These are phyloP conservation scores for Drosophila murphyi DNA, from an alignment of 1,140 invertebrate genomes.

Conservation along the genomic window DNA sequence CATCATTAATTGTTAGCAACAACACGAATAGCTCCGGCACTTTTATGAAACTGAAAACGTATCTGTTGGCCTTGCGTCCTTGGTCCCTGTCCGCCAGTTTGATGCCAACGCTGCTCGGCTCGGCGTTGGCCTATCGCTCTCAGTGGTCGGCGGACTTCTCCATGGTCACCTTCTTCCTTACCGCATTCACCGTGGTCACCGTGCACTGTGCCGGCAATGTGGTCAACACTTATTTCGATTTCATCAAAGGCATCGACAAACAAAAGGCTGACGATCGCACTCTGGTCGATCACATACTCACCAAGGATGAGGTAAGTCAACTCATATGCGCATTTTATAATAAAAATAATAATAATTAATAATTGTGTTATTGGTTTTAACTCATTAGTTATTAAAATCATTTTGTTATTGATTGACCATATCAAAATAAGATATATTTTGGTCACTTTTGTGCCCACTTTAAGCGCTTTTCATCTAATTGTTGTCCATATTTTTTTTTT, in stretches of 20 bases:
- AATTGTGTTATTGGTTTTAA: not conserved
- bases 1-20: slow-evolving; percentile 13
- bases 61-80: slow-evolving; percentile 93
- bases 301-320: slow-evolving; percentile 83
- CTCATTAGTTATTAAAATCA: too few species aligned
- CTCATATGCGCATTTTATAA: too few species aligned
- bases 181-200: slow-evolving; percentile 93
- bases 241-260: slow-evolving; percentile 96
- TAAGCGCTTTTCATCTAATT: not conserved
- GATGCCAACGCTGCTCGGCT: slow-evolving; percentile 92
- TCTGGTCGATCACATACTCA: slow-evolving; percentile 94
- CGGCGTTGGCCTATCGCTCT: slow-evolving; percentile 93
- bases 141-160: slow-evolving; percentile 90
- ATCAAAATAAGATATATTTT: too few species aligned
- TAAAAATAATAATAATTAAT: too few species aligned
- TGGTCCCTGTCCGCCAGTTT: slow-evolving; percentile 97
- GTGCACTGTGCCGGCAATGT: slow-evolving; percentile 98
- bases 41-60: slow-evolving; percentile 93
- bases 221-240: slow-evolving; percentile 98
- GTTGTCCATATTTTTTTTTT: slow-evolving; percentile 17
- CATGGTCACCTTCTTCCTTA: slow-evolving; percentile 91
- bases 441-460: too few species aligned
- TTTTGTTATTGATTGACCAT: too few species aligned
- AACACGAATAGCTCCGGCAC: slow-evolving; percentile 84
- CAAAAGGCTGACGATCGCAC: slow-evolving; percentile 96